Evolutionary conservation across 2,797 vertebrate species (phyloP).

Genomic region (Brachyrhaphis roseni): DNA sequence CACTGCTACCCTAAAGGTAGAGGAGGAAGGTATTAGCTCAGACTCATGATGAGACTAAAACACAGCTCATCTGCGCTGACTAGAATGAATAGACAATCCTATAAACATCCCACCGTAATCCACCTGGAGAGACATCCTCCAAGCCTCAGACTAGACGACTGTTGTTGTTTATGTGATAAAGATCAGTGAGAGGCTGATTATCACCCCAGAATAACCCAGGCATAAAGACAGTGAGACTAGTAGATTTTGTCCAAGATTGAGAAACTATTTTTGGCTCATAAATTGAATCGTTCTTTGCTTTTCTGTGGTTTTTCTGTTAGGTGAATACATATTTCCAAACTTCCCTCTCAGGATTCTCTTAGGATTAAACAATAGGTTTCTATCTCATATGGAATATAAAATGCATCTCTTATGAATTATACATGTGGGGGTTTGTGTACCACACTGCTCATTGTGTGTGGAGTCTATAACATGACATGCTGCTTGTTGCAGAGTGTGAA

Average conservation of each 20-base stretch:
- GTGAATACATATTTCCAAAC: neutral
- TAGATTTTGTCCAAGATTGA: constrained; percentile 34
- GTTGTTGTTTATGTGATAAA: constrained; percentile 49
- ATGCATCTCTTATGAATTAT: neutral
- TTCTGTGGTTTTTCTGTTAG: neutral
- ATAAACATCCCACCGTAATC: constrained; percentile 69
- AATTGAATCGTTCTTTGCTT: neutral
- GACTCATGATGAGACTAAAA: constrained; percentile 24
- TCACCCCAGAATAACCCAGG: neutral
- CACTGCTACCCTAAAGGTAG: neutral
- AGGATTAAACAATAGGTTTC: neutral
- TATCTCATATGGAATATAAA: neutral
- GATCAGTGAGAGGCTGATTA: neutral
- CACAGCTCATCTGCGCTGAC: constrained; percentile 57
- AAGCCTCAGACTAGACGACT: constrained; percentile 54
- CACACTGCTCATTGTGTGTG: neutral
- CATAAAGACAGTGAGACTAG: neutral
- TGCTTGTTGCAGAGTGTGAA: neutral
- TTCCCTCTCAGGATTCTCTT: neutral
- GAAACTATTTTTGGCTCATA: neutral
- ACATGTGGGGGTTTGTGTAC: neutral
- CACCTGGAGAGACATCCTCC: constrained; percentile 59
- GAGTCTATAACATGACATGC: constrained; percentile 4
- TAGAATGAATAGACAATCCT: constrained; percentile 69
- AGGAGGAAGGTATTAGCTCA: constrained; percentile 15